Evolutionary conservation across 2,113 vertebrate genomes (phyloP).

Genomic region (Scopus umbretta): DNA sequence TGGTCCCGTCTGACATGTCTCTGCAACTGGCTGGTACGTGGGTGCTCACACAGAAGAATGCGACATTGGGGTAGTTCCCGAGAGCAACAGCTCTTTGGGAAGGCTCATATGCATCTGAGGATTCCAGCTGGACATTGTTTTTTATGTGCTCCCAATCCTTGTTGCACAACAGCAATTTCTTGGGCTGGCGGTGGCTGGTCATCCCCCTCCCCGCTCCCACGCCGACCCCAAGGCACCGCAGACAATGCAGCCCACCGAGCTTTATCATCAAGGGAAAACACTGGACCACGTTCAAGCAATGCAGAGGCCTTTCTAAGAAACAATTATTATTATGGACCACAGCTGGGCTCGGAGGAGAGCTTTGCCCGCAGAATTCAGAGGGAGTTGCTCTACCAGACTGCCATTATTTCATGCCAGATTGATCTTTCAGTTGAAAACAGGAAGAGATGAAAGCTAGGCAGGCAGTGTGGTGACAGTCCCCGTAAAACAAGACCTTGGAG

Average conservation of each 20-base stretch:
- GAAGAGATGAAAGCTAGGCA: neutral
- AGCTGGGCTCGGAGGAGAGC: neutral
- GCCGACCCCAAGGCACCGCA: neutral
- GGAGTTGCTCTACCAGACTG: neutral
- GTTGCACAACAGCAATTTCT: neutral
- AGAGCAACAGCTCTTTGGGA: neutral
- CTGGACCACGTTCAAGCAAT: neutral
- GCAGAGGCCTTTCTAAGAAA: neutral
- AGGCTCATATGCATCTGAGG: neutral
- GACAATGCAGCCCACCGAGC: neutral
- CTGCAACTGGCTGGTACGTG: accelerated
- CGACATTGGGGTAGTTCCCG: neutral
- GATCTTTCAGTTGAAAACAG: neutral
- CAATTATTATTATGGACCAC: neutral
- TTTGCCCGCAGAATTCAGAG: neutral
- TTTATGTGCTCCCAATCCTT: neutral
- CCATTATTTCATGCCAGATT: neutral
- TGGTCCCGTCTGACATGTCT: accelerated
- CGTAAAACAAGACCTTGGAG: neutral
- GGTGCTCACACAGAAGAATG: accelerated
- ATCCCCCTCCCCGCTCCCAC: neutral
- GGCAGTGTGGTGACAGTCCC: neutral
- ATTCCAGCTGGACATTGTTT: neutral
- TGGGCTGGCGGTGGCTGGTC: neutral
- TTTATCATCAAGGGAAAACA: neutral